Evolutionary conservation across 2,797 vertebrate species (phyloP), one percentile per base, ranked within the genome.

Genomic region (Myiothlypis coronata): DNA sequence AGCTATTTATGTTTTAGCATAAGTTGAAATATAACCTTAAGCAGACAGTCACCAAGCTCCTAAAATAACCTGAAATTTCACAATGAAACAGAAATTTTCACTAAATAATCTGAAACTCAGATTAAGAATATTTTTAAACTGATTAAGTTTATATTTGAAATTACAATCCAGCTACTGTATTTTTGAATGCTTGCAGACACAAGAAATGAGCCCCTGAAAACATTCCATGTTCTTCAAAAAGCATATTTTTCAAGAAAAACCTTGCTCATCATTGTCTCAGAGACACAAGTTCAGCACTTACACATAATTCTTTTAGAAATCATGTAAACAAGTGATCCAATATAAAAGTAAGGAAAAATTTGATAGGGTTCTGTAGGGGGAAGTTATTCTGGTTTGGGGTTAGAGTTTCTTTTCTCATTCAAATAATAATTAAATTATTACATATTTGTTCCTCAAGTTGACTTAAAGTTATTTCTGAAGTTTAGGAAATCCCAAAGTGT

Each of bases 321-420:
- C 8, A 24, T 4, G 2, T 35, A 60, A 71, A 39, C 22, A 61
- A 78, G 17, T 28, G 5, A 13, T 17, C 12, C 3, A 50, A 19
- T 47, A 14, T 30, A 53, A 83, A 86, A 92, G 41, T 35, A 85
- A 34, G 5, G 28, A 56, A 43, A 20, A 61, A 30, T 9, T 77
- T 30, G 9, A 27, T 8, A 78, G 3, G 22, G 3, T 9, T 56
- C 57, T 75, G 7, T 27, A 52, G 32, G 3, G 3, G 8, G 1
- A 12, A 7, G 1, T 4, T 47, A 16, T 44, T 69, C 13, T 71
- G 8, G 1, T 52, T 72, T 64, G 2, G 5, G 5, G 3, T 12
- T 67, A 20, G 3, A 3, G 2, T 8, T 43, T 83, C 6, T 47
- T 61, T 30, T 23, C 5, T 32, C 8, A 12, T 75, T 83, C 49